Base-by-base conservation (phyloP, 1,140 invertebrate species). In the Musca vetustissima region DNA sequence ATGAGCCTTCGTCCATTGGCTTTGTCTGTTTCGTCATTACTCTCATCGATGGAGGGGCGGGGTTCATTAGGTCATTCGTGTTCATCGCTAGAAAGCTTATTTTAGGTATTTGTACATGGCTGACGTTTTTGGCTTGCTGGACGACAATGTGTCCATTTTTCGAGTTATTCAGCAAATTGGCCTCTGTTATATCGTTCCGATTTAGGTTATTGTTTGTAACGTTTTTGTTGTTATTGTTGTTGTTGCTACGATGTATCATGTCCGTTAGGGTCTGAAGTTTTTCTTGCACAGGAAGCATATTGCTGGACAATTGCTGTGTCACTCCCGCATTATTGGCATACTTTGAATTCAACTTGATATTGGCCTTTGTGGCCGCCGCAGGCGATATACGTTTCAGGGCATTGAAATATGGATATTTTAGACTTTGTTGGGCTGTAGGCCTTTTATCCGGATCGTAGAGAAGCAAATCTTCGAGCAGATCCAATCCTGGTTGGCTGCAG, bases 381-480 rank as follows among this genome's bases (percentile, higher is more conserved):
- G 78, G 79, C n/a, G 73, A 80, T 68, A 78, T 79, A 24, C 76
- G 73, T 48, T 77, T 78, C 15, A 77, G 86, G 24, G 91, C 88
- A 87, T 93, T 89, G 83, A 95, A 96, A 83, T 93, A 95, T 13
- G 89, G 86, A 73, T 88, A 94, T 88, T 92, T 90, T 7, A 96
- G 86, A 61, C 91, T 91, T 79, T 92, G 91, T 74, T 92, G 93
- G 7, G 96, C 94, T 0, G 93, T 95, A 0, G 97, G 98, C 74
- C 98, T 87, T 76, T 94, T 93, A 22, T 91, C 87, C 0, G 98
- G 97, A 84, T 98, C 96, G 91, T 97, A 99, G 55, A 89, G 87
- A 52, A 99, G 80, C 85, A 98, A 88, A 71, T 95, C 91, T 74
- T 92, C 89, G 77, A 99, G 89, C 49, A 99, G 80, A 73, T 91